These are phyloP conservation scores for Ormyrus labotus DNA, from an alignment of 2,888 invertebrate genomes.

Conservation along the genomic window DNA sequence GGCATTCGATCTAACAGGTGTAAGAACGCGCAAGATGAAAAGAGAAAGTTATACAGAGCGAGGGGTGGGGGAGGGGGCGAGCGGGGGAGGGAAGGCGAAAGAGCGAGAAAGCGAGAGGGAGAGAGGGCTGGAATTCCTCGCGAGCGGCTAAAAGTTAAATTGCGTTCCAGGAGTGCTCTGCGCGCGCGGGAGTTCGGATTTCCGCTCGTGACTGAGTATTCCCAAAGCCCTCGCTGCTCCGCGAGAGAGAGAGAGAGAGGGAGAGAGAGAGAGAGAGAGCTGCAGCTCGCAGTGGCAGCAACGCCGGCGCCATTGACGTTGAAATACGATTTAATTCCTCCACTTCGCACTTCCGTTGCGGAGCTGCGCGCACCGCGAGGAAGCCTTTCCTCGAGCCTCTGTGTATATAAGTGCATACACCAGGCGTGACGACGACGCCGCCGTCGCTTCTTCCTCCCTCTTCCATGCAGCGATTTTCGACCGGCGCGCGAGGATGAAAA, in stretches of 20 bases:
- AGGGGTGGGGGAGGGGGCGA: conserved; percentile 21
- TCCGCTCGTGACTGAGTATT: conserved; percentile 71
- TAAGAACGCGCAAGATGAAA: conserved; percentile 48
- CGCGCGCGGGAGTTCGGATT: conserved; percentile 65
- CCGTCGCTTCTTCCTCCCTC: neutral
- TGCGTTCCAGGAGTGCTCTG: conserved; percentile 67
- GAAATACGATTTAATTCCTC: conserved; percentile 72
- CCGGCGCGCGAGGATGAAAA: neutral
- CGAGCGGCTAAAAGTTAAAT: conserved; percentile 73
- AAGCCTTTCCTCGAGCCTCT: neutral
- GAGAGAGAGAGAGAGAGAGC: conserved; percentile 56
- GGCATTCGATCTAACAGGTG: conserved; percentile 55
- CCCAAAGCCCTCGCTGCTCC: conserved; percentile 64
- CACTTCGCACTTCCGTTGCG: conserved; percentile 64
- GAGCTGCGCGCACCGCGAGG: neutral
- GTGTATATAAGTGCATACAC: neutral
- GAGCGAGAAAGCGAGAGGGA: conserved; percentile 48
- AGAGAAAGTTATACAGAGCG: conserved; percentile 55
- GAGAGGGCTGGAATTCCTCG: conserved; percentile 60
- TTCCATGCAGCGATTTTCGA: neutral
- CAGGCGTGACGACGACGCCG: neutral
- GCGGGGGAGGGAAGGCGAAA: conserved; percentile 38
- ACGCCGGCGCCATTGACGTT: conserved; percentile 66
- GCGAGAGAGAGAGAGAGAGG: neutral
- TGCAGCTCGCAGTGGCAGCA: conserved; percentile 59